Evolutionary conservation across 2,888 invertebrate species (phyloP).

Genomic region (Apamea monoglypha): DNA sequence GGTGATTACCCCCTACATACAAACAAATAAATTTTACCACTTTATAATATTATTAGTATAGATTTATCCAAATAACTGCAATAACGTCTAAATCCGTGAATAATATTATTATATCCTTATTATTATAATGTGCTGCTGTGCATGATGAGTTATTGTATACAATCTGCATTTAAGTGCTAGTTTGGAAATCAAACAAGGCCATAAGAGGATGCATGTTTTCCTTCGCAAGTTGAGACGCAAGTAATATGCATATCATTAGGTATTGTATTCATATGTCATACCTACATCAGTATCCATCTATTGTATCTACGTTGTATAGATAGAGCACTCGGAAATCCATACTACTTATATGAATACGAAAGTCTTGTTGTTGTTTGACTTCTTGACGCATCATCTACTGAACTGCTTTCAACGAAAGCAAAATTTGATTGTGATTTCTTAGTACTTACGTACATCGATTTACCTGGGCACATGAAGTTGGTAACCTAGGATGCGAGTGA

Average conservation of each 20-base stretch:
- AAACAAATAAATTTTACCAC: no score
- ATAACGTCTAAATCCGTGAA: slow-evolving; percentile 18
- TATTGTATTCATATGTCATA: slow-evolving; percentile 1
- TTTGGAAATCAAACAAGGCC: slow-evolving; percentile 38
- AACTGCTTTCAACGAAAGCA: not conserved
- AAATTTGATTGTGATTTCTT: not conserved
- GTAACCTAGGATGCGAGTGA: no score
- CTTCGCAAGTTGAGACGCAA: slow-evolving; percentile 18
- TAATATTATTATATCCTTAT: slow-evolving; percentile 9
- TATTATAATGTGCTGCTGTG: slow-evolving; percentile 30
- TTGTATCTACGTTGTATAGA: slow-evolving; percentile 17
- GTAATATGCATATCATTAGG: slow-evolving; percentile 17
- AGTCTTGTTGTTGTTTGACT: slow-evolving; percentile 2
- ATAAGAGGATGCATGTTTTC: slow-evolving; percentile 18
- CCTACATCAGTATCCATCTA: not conserved
- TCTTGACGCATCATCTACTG: not conserved
- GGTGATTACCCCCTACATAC: no score
- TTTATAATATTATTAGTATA: no score
- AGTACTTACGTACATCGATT: not conserved
- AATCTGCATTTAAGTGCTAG: slow-evolving; percentile 28
- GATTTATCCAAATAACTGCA: slow-evolving; percentile 14
- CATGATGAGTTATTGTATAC: slow-evolving; percentile 11
- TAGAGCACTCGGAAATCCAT: slow-evolving; percentile 9
- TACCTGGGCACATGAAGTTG: not conserved
- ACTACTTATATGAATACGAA: not conserved